These are phyloP conservation scores for Zaprionus ornatus DNA, from an alignment of 1,140 invertebrate genomes.

Conservation along the genomic window DNA sequence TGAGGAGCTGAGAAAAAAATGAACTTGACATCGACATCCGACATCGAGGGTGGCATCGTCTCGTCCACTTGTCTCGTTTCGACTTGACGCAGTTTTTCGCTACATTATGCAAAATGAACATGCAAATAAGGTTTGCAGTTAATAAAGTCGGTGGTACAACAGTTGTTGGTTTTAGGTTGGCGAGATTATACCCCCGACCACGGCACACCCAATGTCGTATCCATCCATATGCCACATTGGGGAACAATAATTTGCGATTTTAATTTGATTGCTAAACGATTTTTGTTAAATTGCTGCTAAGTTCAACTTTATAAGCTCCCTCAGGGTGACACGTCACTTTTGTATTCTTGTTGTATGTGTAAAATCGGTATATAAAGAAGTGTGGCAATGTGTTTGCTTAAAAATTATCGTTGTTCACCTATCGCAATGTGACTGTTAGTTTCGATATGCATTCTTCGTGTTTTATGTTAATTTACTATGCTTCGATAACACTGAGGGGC, in stretches of 20 bases:
- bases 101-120: constrained; percentile 83
- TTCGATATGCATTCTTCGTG: too few species aligned
- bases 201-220: neutral
- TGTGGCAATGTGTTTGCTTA: neutral
- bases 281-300: constrained; percentile 34
- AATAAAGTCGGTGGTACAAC: constrained; percentile 78
- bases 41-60: constrained; percentile 3
- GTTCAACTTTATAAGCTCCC: constrained; percentile 10
- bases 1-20: constrained; percentile 17
- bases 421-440: too few species aligned
- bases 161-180: constrained; percentile 51
- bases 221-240: constrained; percentile 73
- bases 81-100: constrained; percentile 63
- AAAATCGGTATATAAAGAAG: neutral
- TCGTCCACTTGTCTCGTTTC: constrained; percentile 23
- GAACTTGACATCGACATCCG: constrained; percentile 8
- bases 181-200: constrained; percentile 12
- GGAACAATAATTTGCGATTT: constrained; percentile 77
- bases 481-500: too few species aligned
- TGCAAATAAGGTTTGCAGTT: constrained; percentile 83
- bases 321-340: neutral
- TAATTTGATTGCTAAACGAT: constrained; percentile 78
- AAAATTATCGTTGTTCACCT: neutral
- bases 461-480: too few species aligned
- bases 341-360: neutral